Base-by-base conservation (phyloP, 2,888 invertebrate species). In the Meliscaeva auricollis region DNA sequence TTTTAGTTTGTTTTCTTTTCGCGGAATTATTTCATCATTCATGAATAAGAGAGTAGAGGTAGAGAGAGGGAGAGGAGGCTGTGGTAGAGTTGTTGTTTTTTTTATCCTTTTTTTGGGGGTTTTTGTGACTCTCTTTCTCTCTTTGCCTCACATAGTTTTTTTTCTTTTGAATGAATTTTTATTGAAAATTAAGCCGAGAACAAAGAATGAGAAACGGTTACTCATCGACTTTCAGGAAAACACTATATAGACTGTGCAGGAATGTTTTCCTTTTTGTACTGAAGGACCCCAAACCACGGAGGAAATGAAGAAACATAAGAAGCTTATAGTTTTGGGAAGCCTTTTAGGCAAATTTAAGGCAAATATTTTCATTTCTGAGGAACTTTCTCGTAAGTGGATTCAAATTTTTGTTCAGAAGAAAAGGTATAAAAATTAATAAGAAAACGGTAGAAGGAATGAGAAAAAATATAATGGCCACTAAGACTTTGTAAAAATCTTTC, bases 101-200 rank as follows among this genome's bases (percentile, higher is more conserved):
- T 5, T 15, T 79, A 58, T 84, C 41, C 32, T 54, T 77, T 46
- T 60, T 41, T 15, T 41, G 46, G 17, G 17, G n/a, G 8, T 38
- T 44, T 11, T 17, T 22, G n/a, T 22, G 22, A 2, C 1, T 15
- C 56, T 20, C 17, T 9, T 8, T 56, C 15, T 17, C 32, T 6
- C 56, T 56, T 82, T 77, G 74, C 58, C 76, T 69, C n/a, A n/a
- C n/a, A n/a, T n/a, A n/a, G n/a, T n/a, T n/a, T n/a, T 77, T 64
- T 74, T 66, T 58, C 6, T 38, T 17, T 38, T 8, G 38, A 82
- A 82, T 74, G 74, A 81, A 82, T 81, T 87, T 87, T 87, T 78
- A 87, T 87, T 82, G 74, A 70, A 87, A 82, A 82, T 87, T 87
- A 82, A 72, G 73, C 68, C 11, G 54, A 50, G 38, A 9, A 20